Conservation (phyloP, 2,888 invertebrate genomes). For the Mesochorus sp. region DNA sequence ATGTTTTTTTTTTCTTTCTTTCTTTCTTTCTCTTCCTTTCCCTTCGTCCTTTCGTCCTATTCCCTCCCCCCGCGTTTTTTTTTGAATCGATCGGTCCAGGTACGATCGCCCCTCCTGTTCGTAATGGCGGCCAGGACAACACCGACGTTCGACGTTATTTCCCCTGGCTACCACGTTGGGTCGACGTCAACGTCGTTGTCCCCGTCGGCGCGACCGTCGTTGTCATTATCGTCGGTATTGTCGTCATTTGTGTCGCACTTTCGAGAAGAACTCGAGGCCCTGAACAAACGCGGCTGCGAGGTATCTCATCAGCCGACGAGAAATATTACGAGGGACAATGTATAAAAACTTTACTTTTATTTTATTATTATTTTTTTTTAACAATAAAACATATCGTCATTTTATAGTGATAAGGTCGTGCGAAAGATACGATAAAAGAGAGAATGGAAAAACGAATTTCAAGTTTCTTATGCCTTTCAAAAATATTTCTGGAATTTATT, state of each 20-base stretch:
- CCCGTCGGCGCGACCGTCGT: slow-evolving; percentile 95
- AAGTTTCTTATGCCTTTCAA: no score
- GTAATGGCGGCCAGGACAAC: slow-evolving; percentile 82
- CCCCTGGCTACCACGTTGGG: slow-evolving; percentile 93
- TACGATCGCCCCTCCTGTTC: slow-evolving; percentile 90
- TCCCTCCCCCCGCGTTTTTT: no score
- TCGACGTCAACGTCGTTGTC: slow-evolving; percentile 94
- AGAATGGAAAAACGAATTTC: no score
- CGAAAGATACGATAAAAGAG: no score
- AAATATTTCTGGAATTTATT: no score
- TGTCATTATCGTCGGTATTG: slow-evolving; percentile 94
- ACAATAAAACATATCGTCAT: no score
- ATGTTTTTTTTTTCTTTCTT: slow-evolving; percentile 73
- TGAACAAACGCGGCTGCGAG: slow-evolving; percentile 89
- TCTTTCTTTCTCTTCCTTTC: neutral
- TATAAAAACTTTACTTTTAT: slow-evolving; percentile 75
- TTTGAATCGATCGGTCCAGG: no score
- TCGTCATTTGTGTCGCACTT: slow-evolving; percentile 94
- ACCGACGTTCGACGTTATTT: slow-evolving; percentile 84
- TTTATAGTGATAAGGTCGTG: no score
- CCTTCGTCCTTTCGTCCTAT: neutral
- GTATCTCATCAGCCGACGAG: slow-evolving; percentile 83
- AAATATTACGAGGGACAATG: slow-evolving; percentile 82
- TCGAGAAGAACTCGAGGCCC: slow-evolving; percentile 89
- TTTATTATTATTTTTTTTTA: slow-evolving; percentile 23